These are phyloP conservation scores for Danio kyathit DNA, from an alignment of 2,797 vertebrate genomes.

Conservation along the genomic window DNA sequence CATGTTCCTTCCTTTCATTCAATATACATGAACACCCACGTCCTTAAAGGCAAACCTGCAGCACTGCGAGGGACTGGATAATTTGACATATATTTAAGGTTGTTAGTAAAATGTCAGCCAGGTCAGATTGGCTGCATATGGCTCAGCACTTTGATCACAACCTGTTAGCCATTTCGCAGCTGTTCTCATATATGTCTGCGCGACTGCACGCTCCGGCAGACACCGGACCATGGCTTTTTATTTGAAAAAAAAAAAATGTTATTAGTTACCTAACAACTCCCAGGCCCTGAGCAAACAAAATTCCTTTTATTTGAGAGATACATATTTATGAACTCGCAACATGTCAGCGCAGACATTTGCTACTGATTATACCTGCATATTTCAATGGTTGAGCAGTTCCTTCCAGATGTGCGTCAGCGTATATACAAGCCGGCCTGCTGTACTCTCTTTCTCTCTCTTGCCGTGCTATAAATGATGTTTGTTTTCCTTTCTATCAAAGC, in stretches of 20 bases:
- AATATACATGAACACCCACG: conserved; percentile 17
- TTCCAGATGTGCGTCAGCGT: conserved; percentile 75
- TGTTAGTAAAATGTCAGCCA: conserved; percentile 70
- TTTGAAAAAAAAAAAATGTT: conserved; percentile 67
- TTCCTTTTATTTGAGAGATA: conserved; percentile 64
- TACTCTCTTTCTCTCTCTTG: conserved; percentile 24
- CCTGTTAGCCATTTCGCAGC: conserved; percentile 53
- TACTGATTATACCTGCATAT: conserved; percentile 73
- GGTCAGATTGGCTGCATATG: conserved; percentile 70
- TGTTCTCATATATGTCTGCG: conserved; percentile 41
- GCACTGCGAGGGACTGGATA: conserved; percentile 48
- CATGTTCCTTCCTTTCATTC: conserved; percentile 29
- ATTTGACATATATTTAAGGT: conserved; percentile 62
- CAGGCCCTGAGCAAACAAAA: conserved; percentile 43
- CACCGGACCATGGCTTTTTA: conserved; percentile 58
- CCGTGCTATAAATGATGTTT: conserved; percentile 64
- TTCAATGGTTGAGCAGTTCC: conserved; percentile 60
- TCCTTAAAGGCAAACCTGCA: conserved; percentile 43
- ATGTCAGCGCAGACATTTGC: conserved; percentile 72
- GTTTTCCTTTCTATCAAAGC: conserved; percentile 67
- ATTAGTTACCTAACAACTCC: conserved; percentile 69
- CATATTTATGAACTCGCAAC: conserved; percentile 76
- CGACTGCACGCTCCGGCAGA: conserved; percentile 63
- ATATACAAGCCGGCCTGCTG: conserved; percentile 53
- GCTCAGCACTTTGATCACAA: conserved; percentile 68